Base-by-base conservation (phyloP, 2,797 vertebrate genomes). In the Thunnus albacares region DNA sequence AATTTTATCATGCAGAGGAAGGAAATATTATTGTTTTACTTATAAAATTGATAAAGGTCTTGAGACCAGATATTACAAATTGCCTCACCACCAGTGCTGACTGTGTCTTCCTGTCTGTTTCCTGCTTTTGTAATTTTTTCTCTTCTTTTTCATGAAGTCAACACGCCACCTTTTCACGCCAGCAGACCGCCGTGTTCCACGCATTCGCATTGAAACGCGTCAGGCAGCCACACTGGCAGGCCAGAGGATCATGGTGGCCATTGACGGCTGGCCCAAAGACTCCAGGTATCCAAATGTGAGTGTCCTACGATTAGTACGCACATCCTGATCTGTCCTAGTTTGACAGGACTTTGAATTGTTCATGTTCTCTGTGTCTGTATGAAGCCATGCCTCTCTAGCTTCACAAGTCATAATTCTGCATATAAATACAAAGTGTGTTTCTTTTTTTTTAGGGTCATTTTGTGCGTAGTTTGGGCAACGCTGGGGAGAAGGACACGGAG, bases 261-360 rank as follows among this genome's bases (percentile, higher is more conserved):
- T 99, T 57, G 98, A 99, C 0, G 98, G 98, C 30, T 99, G 98
- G 98, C 98, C 98, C 33, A 97, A 95, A 93, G 95, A 97, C 94
- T 99, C 98, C 64, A 97, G 98, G 93, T 99, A 99, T 88, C 98
- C 98, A 79, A 99, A 99, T 69, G 98, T 99, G 94, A 95, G 96
- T 84, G 4, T 53, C 43, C 10, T 15, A 2, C 15, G 17, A 15
- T 28, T 7, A 55, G 22, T 7, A 8, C 2, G 20, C 41, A 4
- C 10, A 56, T 53, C 17, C 41, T n/a, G 3, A 38, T 1, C 10
- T 60, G 6, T 3, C 43, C 47, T 12, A 28, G 11, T n/a, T 55
- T 43, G 47, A 33, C 30, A 43, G 4, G 1, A 77, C 49, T 33
- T 61, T 2, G 0, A 49, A 17, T 22, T 73, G 6, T 12, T 33